Percentiles rank a stretch among this genome's conserved stretches.
Evolutionary conservation across 2,888 invertebrate genomes (phyloP).

Genomic region (Tanytarsus gracilentus): DNA sequence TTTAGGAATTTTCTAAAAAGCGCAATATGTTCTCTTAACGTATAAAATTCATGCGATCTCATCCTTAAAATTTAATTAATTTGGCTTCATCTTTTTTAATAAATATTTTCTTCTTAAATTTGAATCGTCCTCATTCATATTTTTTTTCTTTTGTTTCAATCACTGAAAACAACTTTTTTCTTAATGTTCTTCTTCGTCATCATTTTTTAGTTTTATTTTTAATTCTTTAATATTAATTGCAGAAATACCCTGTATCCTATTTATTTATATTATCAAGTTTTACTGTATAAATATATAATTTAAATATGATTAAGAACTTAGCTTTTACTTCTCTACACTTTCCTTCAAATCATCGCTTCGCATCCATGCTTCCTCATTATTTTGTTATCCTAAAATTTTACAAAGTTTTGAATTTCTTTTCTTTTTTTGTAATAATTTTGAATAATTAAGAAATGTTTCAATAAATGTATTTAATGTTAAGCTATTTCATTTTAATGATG

Average conservation of each 20-base stretch:
- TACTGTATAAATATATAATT: slow-evolving; percentile 31
- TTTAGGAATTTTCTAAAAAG: slow-evolving; percentile 14
- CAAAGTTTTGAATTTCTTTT: background rate
- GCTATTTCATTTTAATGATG: no score
- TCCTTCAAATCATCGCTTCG: background rate
- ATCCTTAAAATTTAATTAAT: slow-evolving; percentile 7
- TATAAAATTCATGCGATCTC: slow-evolving; percentile 17
- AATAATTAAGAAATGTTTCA: background rate
- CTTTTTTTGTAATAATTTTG: background rate
- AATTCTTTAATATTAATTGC: slow-evolving; percentile 65
- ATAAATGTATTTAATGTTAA: background rate
- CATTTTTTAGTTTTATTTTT: background rate
- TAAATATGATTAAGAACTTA: slow-evolving; percentile 22
- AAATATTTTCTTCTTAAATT: background rate
- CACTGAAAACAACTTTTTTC: slow-evolving; percentile 7
- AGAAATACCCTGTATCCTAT: slow-evolving; percentile 92
- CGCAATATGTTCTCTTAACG: slow-evolving; percentile 3
- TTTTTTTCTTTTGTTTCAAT: background rate
- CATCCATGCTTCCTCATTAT: background rate
- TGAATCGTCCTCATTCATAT: background rate
- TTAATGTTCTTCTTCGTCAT: background rate
- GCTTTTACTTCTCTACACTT: background rate
- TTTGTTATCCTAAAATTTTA: slow-evolving; percentile 20
- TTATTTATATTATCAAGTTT: slow-evolving; percentile 31
- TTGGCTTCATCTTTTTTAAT: slow-evolving; percentile 19